Conservation (phyloP, 2,113 vertebrate species). For the Oryctolagus cuniculus region mOryCun1.1 NC_091436.1:82445501-82446000, state of each 20-base stretch:
- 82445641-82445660: too few relatives aligned
- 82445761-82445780: constrained; percentile 6
- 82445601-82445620: too few relatives aligned
- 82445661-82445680: too few relatives aligned
- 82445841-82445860: not conserved
- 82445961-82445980: not conserved
- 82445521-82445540: too few relatives aligned
- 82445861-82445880: not conserved
- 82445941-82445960: not conserved
- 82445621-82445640: too few relatives aligned
- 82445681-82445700: too few relatives aligned
- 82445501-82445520: too few relatives aligned
- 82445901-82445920: not conserved
- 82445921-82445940: not conserved
- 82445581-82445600: too few relatives aligned
- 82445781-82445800: not conserved
- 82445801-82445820: not conserved
- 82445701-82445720: too few relatives aligned
- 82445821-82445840: not conserved
- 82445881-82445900: not conserved
- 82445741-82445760: constrained; percentile 36
- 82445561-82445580: too few relatives aligned
- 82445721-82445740: too few relatives aligned
- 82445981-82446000: not conserved
- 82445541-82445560: too few relatives aligned